Evolutionary conservation across 2,888 invertebrate species (phyloP).

Genomic region (Leptogaster cylindrica): DNA sequence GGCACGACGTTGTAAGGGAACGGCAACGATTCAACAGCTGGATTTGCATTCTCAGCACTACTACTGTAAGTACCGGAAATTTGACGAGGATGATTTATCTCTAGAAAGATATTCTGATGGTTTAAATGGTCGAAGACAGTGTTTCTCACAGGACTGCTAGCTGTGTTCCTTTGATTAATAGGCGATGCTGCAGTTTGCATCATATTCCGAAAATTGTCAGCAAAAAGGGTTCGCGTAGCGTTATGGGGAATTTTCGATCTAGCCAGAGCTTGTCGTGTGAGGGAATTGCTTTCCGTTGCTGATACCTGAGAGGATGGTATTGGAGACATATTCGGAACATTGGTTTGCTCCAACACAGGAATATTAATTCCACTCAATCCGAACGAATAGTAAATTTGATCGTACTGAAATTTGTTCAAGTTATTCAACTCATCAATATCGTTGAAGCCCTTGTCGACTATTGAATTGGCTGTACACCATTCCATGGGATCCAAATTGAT

Average conservation of each 20-base stretch:
- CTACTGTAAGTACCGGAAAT: constrained; percentile 51
- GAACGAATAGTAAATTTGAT: constrained; percentile 51
- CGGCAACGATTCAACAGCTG: constrained; percentile 48
- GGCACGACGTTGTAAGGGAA: constrained; percentile 65
- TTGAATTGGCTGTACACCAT: constrained; percentile 59
- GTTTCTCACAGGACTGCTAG: constrained; percentile 60
- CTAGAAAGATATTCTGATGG: constrained; percentile 50
- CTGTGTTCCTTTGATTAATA: constrained; percentile 62
- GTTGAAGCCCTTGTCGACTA: constrained; percentile 59
- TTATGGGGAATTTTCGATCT: constrained; percentile 49
- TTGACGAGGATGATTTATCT: constrained; percentile 51
- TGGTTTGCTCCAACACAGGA: constrained; percentile 49
- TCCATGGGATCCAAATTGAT: constrained; percentile 65
- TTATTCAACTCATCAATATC: constrained; percentile 54
- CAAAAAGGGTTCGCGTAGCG: constrained; percentile 32
- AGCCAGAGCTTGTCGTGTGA: constrained; percentile 52
- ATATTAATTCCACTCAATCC: constrained; percentile 53
- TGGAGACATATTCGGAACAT: constrained; percentile 51
- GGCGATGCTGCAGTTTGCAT: constrained; percentile 34
- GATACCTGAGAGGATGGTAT: constrained; percentile 53
- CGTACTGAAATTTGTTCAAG: constrained; percentile 51
- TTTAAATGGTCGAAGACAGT: constrained; percentile 53
- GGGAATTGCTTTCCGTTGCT: constrained; percentile 53
- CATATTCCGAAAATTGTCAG: constrained; percentile 45
- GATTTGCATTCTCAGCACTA: constrained; percentile 49